Base-by-base conservation (phyloP, 1,140 invertebrate species). In the Drosophila pallidifrons region DNA sequence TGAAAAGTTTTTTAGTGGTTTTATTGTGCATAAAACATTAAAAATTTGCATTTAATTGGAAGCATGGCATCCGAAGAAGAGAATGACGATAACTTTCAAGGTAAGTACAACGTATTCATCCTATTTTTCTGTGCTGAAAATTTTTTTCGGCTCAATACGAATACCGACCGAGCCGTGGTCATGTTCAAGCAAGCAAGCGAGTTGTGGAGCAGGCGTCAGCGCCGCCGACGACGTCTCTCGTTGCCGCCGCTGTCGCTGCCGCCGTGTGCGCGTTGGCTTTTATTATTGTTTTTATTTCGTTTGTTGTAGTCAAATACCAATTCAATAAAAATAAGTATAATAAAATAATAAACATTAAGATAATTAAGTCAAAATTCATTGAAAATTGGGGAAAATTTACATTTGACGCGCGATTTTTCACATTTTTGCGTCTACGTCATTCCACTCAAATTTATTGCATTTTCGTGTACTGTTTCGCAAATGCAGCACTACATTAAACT, bases 1-100 rank as follows among this genome's bases (percentile, higher is more conserved):
- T 89, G 78, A 71, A 91, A 80, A 90, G 15, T 20, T 16, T 57
- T 57, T 79, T 75, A 90, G 51, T 64, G 71, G 68, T 78, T 83
- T 89, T 88, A 80, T 78, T 91, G 86, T 88, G 79, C 67, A 77
- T 69, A 87, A 85, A 77, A 58, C 67, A 54, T 49, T 54, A 7
- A 72, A 80, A 88, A 81, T 73, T 88, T 88, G 61, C 70, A 64
- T 76, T 79, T 55, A 81, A 79, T 58, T 63, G 75, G 76, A 82
- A 92, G 54, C 66, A 92, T 92, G 91, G 91, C 91, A 77, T 92
- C 91, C 25, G 91, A 92, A 30, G 91, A 92, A 77, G 91, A 92
- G 38, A 91, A 92, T 77, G 91, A 92, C 58, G 91, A 92, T 76
- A 92, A 92, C 77, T 87, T 87, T 52, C 91, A 92, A 47, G 91